Base-by-base conservation (phyloP, 92 coral and sea anemone species). In the Actinernus sp. region DNA sequence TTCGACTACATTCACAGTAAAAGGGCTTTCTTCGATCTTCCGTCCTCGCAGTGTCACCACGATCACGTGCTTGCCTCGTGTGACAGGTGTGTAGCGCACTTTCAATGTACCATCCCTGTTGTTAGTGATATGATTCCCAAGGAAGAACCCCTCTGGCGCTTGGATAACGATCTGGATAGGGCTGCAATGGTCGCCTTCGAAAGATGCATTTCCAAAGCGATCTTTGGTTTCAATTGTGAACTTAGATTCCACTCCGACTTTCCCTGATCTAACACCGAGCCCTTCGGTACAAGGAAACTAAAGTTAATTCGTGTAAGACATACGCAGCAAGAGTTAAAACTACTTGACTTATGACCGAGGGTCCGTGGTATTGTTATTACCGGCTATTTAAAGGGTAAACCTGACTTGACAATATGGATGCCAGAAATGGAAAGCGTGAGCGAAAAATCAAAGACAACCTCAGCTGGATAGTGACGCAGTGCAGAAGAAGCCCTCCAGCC, bases 1-100 rank as follows among this genome's bases (percentile, higher is more conserved):
- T 49, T 90, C 96, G 3, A 83, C 78, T 23, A 90, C 96, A 57
- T 86, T 74, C 45, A 86, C 96, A 21, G 72, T 75, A 58, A 86
- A 90, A 13, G 96, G 96, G 43, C 89, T 80, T 47, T 77, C 96
- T 11, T 76, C 73, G 27, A 90, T 55, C 76, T 86, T 76, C 12
- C 96, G 67, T 23, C 78, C 92, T 63, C 96, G 49, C 47, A 90
- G 55, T 18, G 72, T 59, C 59, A 90, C 84, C 47, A 32, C 49
- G 16, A 90, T 46, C 65, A 27, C 24, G 62, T 90, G 92, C 32
- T 90, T 85, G 29, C 96, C 96, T 12, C 75, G 63, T 38, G 96
- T 90, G 32, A 90, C 96, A 8, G 96, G 96, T 21, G 92, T 90
- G 83, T 90, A 90, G 44, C 96, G 96, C 79, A 90, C 96, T 60